phyloP scores from a whole-genome alignment of 2,797 vertebrate species.

The Sebastes kiyomatsui region DNA sequence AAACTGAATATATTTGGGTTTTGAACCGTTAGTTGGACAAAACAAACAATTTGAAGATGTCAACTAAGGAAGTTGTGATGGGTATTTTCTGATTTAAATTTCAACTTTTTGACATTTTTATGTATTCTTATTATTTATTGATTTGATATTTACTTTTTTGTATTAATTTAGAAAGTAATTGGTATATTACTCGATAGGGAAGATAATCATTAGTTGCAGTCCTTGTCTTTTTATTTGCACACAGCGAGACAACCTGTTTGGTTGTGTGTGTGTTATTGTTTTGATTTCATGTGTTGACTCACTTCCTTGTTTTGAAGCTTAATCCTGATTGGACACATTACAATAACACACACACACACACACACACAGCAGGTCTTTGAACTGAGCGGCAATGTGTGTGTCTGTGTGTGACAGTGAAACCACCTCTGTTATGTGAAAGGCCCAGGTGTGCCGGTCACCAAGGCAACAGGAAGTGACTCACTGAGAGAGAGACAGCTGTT shows the following conservation, averaged over 20 bases:
- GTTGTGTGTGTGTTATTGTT: background rate
- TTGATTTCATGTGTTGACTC: background rate
- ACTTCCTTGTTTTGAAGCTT: slow-evolving; percentile 1
- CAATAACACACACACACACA: background rate
- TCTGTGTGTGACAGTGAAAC: background rate
- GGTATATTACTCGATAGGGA: background rate
- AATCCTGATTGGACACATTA: too few relatives aligned
- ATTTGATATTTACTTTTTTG: background rate
- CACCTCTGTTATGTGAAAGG: slow-evolving; percentile 53
- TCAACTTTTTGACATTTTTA: background rate
- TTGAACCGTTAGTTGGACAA: background rate
- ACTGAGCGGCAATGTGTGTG: background rate
- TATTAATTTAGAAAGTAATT: background rate
- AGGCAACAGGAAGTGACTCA: slow-evolving; percentile 48
- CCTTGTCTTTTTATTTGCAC: too few relatives aligned
- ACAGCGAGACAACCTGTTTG: background rate
- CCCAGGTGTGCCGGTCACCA: slow-evolving; percentile 60
- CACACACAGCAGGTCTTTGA: slow-evolving; percentile 32
- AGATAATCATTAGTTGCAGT: too few relatives aligned
- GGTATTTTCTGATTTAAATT: background rate
- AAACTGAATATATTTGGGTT: too few relatives aligned
- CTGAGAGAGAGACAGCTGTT: background rate
- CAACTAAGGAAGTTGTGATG: background rate
- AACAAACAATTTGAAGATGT: background rate
- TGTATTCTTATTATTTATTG: background rate